Conservation (phyloP, 1,140 invertebrate genomes). For the Orius insidiosus region DNA sequence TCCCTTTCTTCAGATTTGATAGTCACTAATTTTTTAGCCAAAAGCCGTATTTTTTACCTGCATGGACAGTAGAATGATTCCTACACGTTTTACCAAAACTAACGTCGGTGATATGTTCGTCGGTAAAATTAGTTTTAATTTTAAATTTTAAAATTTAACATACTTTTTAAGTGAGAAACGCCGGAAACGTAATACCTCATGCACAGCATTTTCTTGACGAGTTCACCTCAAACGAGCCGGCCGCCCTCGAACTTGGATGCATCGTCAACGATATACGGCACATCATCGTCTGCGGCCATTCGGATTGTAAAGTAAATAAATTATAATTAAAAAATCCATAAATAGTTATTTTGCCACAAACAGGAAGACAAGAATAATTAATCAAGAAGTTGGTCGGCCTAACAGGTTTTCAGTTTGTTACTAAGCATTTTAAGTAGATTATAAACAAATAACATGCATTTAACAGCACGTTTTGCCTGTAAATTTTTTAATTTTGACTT, state of each 20-base stretch:
- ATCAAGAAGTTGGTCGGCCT: too few species aligned
- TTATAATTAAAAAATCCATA: neutral
- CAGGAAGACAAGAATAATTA: too few species aligned
- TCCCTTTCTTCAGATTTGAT: too few species aligned
- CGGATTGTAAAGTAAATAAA: conserved; percentile 68
- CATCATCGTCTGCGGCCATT: conserved; percentile 91
- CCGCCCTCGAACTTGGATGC: conserved; percentile 83
- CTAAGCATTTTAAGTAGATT: neutral
- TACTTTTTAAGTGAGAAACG: conserved; percentile 66
- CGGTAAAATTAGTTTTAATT: conserved; percentile 35
- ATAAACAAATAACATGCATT: too few species aligned
- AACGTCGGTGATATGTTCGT: conserved; percentile 95
- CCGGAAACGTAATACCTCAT: conserved; percentile 81
- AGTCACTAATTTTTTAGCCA: conserved; percentile 68
- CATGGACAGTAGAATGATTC: conserved; percentile 93
- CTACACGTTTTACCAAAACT: conserved; percentile 85
- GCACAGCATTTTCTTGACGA: conserved; percentile 75
- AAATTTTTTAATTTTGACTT: too few species aligned
- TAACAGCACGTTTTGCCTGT: neutral
- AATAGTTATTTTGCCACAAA: neutral
- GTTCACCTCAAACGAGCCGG: conserved; percentile 80
- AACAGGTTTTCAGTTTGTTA: too few species aligned
- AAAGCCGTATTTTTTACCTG: conserved; percentile 93
- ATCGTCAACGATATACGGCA: conserved; percentile 83
- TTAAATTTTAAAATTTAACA: neutral